Base-by-base conservation (phyloP, 2,888 invertebrate genomes). In the Pelosia muscerda region DNA sequence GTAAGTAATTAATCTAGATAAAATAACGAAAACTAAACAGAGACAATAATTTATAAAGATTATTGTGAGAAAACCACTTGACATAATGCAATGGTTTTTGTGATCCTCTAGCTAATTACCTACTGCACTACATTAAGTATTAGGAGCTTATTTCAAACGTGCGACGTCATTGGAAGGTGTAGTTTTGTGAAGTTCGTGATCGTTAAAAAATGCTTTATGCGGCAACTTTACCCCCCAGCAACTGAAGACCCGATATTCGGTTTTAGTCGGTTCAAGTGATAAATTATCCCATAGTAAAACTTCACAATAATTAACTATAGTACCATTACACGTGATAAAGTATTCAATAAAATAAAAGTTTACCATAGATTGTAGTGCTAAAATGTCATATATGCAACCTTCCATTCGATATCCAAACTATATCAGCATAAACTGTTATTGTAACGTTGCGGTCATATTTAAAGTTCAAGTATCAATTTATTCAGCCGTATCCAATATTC, bases 391-490 rank as follows among this genome's bases (percentile, higher is more conserved):
- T 15, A 23, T 22, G 8, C 22, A 58, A 22, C 22, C 22, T 58
- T 31, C 22, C 22, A 34, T 58, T 31, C 31, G 8, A 31, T 23
- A 58, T 58, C 22, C 58, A 31, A 58, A 58, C 13, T 6, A 13
- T 22, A 58, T 22, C 23, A 59, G 15, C 15, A 15, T 34, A 34
- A 38, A 34, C 31, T 23, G 31, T 34, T 8, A 23, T 13, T 15
- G 34, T 57, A 31, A 49, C 8, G 49, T 60, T 80, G 81, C 72
- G 78, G 80, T 81, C 71, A 72, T 69, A 69, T 69, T 66, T 74
- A 82, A 82, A 82, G 83, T 83, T 84, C 84, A 85, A 80, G 81
- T 78, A 81, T 81, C 80, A 78, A 79, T 78, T n/a, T 78, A 79
- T 75, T 77, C 56, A 63, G 59, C 71, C 76, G 59, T 68, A 72